A percentile compares a stretch with the other conserved stretches of the same genome.
Evolutionary conservation across 2,888 invertebrate species (phyloP).

Genomic region (Drosophila sordidula): DNA sequence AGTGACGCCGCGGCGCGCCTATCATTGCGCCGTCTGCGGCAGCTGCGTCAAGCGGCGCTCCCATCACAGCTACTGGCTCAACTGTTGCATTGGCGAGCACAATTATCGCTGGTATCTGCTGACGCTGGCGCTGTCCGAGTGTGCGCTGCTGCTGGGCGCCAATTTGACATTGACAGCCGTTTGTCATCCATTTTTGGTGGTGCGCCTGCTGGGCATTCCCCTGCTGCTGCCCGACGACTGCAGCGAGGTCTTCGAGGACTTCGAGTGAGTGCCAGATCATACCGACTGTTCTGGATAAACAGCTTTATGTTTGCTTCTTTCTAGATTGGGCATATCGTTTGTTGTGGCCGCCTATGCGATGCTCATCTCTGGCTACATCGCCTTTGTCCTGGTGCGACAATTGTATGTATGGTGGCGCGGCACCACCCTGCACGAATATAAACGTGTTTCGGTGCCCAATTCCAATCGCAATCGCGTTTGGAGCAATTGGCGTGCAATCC

Average conservation of each 20-base stretch:
- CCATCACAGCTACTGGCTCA: constrained; percentile 93
- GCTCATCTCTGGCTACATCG: constrained; percentile 85
- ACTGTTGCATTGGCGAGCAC: constrained; percentile 92
- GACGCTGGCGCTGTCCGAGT: constrained; percentile 88
- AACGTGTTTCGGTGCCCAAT: constrained; percentile 55
- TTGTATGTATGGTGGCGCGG: constrained; percentile 85
- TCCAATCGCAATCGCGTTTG: constrained; percentile 73
- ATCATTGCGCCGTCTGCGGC: constrained; percentile 93
- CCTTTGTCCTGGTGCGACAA: constrained; percentile 86
- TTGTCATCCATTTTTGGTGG: constrained; percentile 89
- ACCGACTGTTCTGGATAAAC: background rate
- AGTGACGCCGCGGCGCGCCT: constrained; percentile 88
- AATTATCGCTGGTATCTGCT: constrained; percentile 91
- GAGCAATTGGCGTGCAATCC: constrained; percentile 78
- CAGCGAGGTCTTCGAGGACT: constrained; percentile 92
- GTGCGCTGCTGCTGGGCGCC: constrained; percentile 90
- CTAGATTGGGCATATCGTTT: constrained; percentile 86
- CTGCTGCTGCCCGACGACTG: constrained; percentile 94
- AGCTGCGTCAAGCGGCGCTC: constrained; percentile 91
- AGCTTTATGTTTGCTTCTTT: constrained; percentile 21
- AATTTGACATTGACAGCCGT: constrained; percentile 94
- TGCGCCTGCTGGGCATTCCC: constrained; percentile 79
- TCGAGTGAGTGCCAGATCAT: constrained; percentile 87
- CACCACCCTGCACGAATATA: constrained; percentile 86
- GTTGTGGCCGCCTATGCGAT: constrained; percentile 86